phyloP scores from a whole-genome alignment of 1,140 invertebrate species.

The Rhizoglyphus robini region DNA sequence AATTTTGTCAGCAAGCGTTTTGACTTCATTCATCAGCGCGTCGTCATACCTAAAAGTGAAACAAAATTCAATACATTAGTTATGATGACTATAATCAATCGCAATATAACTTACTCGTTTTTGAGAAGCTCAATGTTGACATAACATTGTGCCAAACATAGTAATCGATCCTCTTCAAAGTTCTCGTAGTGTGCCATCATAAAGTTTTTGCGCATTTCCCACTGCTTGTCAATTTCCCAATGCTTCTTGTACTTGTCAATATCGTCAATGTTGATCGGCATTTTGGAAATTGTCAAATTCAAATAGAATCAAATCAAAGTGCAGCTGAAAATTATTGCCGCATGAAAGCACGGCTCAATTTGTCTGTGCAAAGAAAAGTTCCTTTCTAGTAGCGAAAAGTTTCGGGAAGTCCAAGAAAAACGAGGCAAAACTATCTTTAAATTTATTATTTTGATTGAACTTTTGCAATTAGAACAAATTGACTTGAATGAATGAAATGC shows the following conservation, averaged over 20 bases:
- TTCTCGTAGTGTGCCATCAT: background rate
- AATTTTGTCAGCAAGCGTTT: background rate
- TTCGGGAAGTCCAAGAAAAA: too few species aligned
- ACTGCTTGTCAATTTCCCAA: conserved; percentile 10
- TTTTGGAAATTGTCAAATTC: background rate
- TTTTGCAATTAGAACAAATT: too few species aligned
- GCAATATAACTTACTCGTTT: conserved; percentile 3
- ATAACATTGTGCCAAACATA: conserved; percentile 11
- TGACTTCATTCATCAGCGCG: conserved; percentile 6
- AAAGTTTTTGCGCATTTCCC: conserved; percentile 8
- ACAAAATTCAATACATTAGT: background rate
- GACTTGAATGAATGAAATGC: too few species aligned
- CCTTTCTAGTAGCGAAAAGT: too few species aligned
- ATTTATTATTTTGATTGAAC: too few species aligned
- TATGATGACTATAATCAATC: background rate
- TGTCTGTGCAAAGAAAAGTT: too few species aligned
- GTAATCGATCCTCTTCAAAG: background rate
- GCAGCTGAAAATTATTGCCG: background rate
- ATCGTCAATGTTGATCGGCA: background rate
- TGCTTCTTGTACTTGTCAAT: conserved; percentile 7
- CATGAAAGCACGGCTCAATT: too few species aligned
- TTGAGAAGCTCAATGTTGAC: conserved; percentile 7
- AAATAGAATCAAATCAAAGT: too few species aligned
- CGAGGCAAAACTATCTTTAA: too few species aligned
- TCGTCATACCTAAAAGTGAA: background rate